Evolutionary conservation across 2,113 vertebrate species (phyloP).

Genomic region (Phycodurus eques): DNA sequence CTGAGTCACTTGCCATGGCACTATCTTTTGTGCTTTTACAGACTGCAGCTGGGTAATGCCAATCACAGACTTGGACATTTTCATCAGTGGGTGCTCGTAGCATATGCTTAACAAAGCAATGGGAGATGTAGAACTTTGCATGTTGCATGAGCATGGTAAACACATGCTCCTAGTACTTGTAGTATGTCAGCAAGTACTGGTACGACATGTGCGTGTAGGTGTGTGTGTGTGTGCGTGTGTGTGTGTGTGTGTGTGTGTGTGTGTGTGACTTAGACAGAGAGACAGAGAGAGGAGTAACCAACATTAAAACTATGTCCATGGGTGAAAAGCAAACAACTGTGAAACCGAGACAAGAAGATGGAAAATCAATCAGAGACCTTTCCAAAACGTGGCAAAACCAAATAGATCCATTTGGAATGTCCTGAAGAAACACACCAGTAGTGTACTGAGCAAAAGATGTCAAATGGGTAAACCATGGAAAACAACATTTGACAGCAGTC

Average conservation of each 20-base stretch:
- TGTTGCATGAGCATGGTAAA: conserved; percentile 8
- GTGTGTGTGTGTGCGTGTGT: conserved; percentile 11
- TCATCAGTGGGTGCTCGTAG: conserved; percentile 1
- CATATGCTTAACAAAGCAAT: conserved; percentile 15
- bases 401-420: neutral
- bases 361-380: neutral
- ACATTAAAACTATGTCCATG: neutral
- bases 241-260: conserved; percentile 24
- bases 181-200: conserved; percentile 2
- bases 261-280: neutral
- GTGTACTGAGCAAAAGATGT: neutral
- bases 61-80: neutral
- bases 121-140: conserved; percentile 19
- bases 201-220: conserved; percentile 1
- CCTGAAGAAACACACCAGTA: neutral
- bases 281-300: neutral
- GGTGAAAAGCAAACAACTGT: neutral
- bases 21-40: neutral
- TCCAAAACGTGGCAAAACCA: neutral
- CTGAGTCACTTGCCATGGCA: neutral
- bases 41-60: neutral
- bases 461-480: neutral
- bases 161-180: conserved; percentile 6
- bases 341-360: neutral
- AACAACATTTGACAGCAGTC: neutral